These are phyloP conservation scores for Onychorhynchus coronatus DNA, from an alignment of 2,113 vertebrate genomes.

Conservation along the genomic window DNA sequence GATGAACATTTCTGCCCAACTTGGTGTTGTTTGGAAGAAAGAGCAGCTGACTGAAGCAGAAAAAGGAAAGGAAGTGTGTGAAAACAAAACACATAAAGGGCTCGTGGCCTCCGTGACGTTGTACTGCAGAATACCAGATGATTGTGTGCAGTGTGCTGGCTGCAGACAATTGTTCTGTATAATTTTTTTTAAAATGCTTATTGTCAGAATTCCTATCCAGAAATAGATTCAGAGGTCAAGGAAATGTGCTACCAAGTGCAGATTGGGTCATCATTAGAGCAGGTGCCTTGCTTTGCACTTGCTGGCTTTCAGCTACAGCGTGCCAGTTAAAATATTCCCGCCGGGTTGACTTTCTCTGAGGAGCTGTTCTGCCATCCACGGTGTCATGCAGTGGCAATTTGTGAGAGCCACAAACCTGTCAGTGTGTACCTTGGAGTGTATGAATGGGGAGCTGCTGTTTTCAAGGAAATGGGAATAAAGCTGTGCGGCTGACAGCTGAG, in stretches of 20 bases:
- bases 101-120: background rate
- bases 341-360: background rate
- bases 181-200: accelerated
- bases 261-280: background rate
- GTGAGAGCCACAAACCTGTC: background rate
- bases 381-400: background rate
- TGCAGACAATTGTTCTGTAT: background rate
- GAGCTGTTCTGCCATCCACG: background rate
- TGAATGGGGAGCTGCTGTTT: background rate
- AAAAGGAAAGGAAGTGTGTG: background rate
- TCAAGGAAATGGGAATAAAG: background rate
- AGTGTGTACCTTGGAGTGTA: background rate
- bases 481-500: background rate
- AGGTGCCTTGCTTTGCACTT: background rate
- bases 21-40: accelerated
- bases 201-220: background rate
- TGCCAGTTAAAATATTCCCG: background rate
- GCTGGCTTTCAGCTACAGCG: background rate
- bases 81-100: background rate
- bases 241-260: background rate
- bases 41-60: background rate
- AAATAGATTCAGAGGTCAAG: background rate
- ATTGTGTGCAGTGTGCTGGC: background rate
- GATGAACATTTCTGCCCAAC: accelerated
- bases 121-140: background rate